Base-by-base conservation (phyloP, 1,140 invertebrate genomes). In the Calliphora vicina region DNA sequence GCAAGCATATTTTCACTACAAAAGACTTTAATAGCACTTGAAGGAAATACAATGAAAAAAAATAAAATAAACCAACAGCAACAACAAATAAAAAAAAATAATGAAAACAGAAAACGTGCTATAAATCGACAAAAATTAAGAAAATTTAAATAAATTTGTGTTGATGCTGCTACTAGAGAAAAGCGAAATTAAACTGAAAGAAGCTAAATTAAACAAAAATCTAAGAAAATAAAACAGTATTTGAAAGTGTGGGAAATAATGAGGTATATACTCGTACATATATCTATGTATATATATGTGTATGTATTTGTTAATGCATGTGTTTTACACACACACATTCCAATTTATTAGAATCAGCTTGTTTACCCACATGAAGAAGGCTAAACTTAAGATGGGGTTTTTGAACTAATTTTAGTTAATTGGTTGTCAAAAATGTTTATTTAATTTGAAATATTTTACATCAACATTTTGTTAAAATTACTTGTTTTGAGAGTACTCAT, bases 71-170 rank as follows among this genome's bases (percentile, higher is more conserved):
- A n/a, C n/a, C n/a, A n/a, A n/a, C n/a, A n/a, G n/a, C n/a, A n/a
- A n/a, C n/a, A n/a, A n/a, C n/a, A n/a, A n/a, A n/a, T n/a, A n/a
- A n/a, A n/a, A n/a, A n/a, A n/a, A n/a, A n/a, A n/a, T n/a, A n/a
- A n/a, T n/a, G n/a, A 25, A 23, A 10, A 23, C 61, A 10, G 23
- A 25, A 67, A 67, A 67, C 61, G 61, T 67, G 61, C 61, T 67
- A 67, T 67, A 67, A 67, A 67, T 67, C 23, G n/a, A 67, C 61
- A 67, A 67, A 67, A 67, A 67, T 67, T 67, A 67, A 67, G 23
- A 67, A 10, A 0, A 67, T 25, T 67, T 67, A 23, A 67, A 20
- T 23, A 20, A 23, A n/a, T 23, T 20, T 23, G 25, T 67, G n/a
- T 12, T 20, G 50, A n/a, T 20, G n/a, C 23, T 67, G 6, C 61